A percentile compares a stretch with the other conserved stretches of the same genome.
These are phyloP conservation scores for Zenarchopterus dispar DNA, from an alignment of 2,797 vertebrate species.

Conservation along the genomic window DNA sequence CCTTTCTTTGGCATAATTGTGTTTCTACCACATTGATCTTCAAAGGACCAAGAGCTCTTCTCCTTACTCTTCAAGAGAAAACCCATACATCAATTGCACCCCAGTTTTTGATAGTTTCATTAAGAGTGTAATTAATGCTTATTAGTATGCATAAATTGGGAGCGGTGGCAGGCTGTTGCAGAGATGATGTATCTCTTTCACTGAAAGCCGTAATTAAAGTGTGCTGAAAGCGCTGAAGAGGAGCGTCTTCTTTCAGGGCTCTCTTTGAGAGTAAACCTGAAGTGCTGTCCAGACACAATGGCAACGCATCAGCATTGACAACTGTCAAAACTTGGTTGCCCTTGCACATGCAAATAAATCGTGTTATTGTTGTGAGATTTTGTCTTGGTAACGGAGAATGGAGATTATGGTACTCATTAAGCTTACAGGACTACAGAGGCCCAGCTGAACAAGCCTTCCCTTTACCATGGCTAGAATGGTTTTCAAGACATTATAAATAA, in stretches of 20 bases:
- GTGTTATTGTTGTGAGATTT: conserved; percentile 57
- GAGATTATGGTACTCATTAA: conserved; percentile 39
- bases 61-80: conserved; percentile 73
- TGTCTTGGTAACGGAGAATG: conserved; percentile 30
- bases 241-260: conserved; percentile 67
- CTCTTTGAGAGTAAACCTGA: conserved; percentile 72
- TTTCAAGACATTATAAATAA: conserved; percentile 6
- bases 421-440: conserved; percentile 16
- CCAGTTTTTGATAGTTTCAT: conserved; percentile 85
- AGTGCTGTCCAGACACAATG: conserved; percentile 74
- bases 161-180: conserved; percentile 56
- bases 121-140: conserved; percentile 86
- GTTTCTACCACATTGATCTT: conserved; percentile 85
- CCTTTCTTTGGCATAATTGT: conserved; percentile 83
- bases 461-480: not conserved
- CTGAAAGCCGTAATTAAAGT: conserved; percentile 82
- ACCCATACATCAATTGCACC: conserved; percentile 77
- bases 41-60: conserved; percentile 74
- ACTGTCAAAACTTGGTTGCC: conserved; percentile 66
- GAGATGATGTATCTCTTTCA: conserved; percentile 72
- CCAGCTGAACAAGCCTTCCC: conserved; percentile 20
- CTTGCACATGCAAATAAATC: conserved; percentile 65
- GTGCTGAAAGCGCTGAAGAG: conserved; percentile 71
- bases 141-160: conserved; percentile 85
- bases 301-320: conserved; percentile 63